These are phyloP conservation scores for Rhagologus leucostigma DNA, from an alignment of 2,113 vertebrate species.

Conservation along the genomic window DNA sequence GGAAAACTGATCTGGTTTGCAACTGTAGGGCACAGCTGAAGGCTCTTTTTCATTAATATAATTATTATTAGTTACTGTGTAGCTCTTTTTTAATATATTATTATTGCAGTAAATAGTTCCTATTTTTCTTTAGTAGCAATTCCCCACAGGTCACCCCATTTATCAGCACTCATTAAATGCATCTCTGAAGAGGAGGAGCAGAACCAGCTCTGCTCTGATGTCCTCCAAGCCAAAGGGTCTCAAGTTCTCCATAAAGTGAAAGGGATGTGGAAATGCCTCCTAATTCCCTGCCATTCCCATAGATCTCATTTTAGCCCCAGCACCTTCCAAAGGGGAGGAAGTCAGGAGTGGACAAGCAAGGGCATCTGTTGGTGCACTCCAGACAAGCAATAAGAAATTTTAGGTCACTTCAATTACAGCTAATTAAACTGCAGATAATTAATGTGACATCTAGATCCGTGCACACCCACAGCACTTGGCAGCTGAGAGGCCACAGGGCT, in stretches of 20 bases:
- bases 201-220: not conserved
- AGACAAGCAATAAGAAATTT: not conserved
- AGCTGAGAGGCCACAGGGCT: not conserved
- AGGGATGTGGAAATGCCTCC: not conserved
- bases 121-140: not conserved
- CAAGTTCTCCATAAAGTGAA: not conserved
- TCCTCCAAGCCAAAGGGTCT: not conserved
- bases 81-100: not conserved
- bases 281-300: not conserved
- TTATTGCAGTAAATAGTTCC: not conserved
- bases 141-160: not conserved
- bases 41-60: not conserved
- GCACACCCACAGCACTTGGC: not conserved
- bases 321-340: not conserved
- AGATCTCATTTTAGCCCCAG: not conserved
- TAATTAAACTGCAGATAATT: not conserved
- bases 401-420: not conserved
- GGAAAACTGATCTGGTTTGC: not conserved
- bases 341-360: not conserved
- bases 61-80: not conserved
- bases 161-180: not conserved
- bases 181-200: not conserved
- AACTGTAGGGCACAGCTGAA: not conserved
- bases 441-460: not conserved
- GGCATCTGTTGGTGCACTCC: not conserved